A percentile compares a stretch with the other conserved stretches of the same genome.
phyloP scores from a whole-genome alignment of 2,888 invertebrate genomes.

The Dolichomitus sp. region DNA sequence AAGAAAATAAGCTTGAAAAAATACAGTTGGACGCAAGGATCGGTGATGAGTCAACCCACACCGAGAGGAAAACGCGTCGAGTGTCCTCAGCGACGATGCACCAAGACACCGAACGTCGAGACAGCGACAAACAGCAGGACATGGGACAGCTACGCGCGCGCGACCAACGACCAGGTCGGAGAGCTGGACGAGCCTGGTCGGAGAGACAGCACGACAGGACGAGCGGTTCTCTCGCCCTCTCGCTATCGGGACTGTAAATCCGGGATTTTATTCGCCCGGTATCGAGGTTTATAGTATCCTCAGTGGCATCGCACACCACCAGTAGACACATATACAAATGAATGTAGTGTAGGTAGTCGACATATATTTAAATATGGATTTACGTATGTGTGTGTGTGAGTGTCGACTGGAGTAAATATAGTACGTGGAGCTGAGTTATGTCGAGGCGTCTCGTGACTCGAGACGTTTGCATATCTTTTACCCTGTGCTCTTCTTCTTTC shows the following conservation, averaged over 20 bases:
- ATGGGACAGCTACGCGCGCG: slow-evolving; percentile 70
- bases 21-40: slow-evolving; percentile 78
- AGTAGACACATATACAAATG: slow-evolving; percentile 17
- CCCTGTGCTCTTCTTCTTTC: slow-evolving; percentile 68
- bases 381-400: slow-evolving; percentile 73
- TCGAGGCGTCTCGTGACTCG: slow-evolving; percentile 78
- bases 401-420: slow-evolving; percentile 42
- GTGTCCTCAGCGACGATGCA: slow-evolving; percentile 18
- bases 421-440: slow-evolving; percentile 80
- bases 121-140: slow-evolving; percentile 81
- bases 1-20: slow-evolving; percentile 68
- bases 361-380: slow-evolving; percentile 55
- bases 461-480: slow-evolving; percentile 84
- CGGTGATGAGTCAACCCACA: slow-evolving; percentile 85
- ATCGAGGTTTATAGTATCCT: slow-evolving; percentile 86
- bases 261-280: slow-evolving; percentile 85
- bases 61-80: slow-evolving; percentile 69
- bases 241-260: slow-evolving; percentile 85
- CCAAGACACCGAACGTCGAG: slow-evolving; percentile 45
- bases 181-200: slow-evolving; percentile 25
- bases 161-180: slow-evolving; percentile 40
- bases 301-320: slow-evolving; percentile 70
- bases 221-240: slow-evolving; percentile 72
- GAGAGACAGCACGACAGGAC: slow-evolving; percentile 72
- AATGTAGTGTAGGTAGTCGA: slow-evolving; percentile 70